Evolutionary conservation across 2,888 invertebrate genomes (phyloP).

Genomic region (Lutraria lutraria): DNA sequence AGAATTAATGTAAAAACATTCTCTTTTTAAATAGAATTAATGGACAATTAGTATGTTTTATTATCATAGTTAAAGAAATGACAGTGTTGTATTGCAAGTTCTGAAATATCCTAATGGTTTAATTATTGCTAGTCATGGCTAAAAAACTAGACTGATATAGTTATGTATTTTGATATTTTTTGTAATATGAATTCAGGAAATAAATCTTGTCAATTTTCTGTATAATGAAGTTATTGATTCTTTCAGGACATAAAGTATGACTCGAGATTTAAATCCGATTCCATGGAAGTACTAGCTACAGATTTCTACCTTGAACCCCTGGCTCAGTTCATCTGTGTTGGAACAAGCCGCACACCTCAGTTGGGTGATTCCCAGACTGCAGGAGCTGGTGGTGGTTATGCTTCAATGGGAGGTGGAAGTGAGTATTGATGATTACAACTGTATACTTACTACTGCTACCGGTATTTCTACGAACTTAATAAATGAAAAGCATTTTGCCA

Average conservation of each 20-base stretch:
- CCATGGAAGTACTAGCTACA: slow-evolving; percentile 75
- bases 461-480: too few species aligned
- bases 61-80: too few species aligned
- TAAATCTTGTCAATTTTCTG: background rate
- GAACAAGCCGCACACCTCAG: slow-evolving; percentile 64
- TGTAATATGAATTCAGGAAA: background rate
- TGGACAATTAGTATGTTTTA: too few species aligned
- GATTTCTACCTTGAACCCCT: slow-evolving; percentile 77
- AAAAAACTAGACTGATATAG: too few species aligned
- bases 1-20: too few species aligned
- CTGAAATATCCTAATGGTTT: too few species aligned
- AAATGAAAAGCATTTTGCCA: too few species aligned
- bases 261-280: slow-evolving; percentile 73
- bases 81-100: too few species aligned
- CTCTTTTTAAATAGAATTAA: too few species aligned
- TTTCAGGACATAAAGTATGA: slow-evolving; percentile 77
- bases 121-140: too few species aligned
- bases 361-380: slow-evolving; percentile 56
- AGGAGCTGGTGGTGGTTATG: slow-evolving; percentile 77
- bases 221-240: background rate
- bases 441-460: background rate
- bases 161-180: background rate
- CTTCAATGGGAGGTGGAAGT: slow-evolving; percentile 74
- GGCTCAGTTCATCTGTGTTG: slow-evolving; percentile 73
- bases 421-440: background rate